A percentile compares a stretch with the other conserved stretches of the same genome.
Evolutionary conservation across 2,888 invertebrate species (phyloP).

Genomic region (Dendrolimus houi): DNA sequence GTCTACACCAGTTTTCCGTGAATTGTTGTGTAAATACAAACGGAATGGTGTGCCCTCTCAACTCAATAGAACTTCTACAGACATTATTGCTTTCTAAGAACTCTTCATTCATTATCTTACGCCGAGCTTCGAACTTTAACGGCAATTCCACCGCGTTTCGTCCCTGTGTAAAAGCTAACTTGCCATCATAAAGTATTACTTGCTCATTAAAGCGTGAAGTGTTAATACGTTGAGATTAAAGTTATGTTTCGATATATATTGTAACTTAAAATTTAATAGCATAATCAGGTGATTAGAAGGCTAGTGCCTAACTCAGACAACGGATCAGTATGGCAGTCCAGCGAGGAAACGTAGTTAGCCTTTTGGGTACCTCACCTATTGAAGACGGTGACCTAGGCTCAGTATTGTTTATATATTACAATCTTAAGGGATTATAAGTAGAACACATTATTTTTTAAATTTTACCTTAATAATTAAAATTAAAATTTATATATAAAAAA

Average conservation of each 20-base stretch:
- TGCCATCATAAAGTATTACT: conserved; percentile 4
- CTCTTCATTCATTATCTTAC: conserved; percentile 36
- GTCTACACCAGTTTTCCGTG: conserved; percentile 13
- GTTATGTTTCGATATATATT: neutral
- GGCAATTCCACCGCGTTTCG: conserved; percentile 12
- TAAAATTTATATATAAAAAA: no score
- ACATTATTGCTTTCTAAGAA: conserved; percentile 37
- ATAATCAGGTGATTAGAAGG: no score
- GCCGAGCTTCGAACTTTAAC: conserved; percentile 14
- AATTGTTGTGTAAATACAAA: conserved; percentile 40
- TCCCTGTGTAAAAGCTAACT: conserved; percentile 1
- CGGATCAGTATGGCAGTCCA: no score
- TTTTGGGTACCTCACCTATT: no score
- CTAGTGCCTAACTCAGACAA: no score
- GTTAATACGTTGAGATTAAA: neutral
- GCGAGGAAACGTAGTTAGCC: no score
- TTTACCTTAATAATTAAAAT: no score
- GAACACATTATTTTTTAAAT: no score
- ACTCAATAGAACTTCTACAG: conserved; percentile 28
- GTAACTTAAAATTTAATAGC: no score
- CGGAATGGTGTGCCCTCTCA: conserved; percentile 22
- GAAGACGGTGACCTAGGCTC: no score
- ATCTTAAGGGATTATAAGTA: no score
- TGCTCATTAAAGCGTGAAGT: conserved; percentile 1
- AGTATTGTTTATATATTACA: no score